These are phyloP conservation scores for Limenitis camilla DNA, from an alignment of 2,888 invertebrate species.

Conservation along the genomic window DNA sequence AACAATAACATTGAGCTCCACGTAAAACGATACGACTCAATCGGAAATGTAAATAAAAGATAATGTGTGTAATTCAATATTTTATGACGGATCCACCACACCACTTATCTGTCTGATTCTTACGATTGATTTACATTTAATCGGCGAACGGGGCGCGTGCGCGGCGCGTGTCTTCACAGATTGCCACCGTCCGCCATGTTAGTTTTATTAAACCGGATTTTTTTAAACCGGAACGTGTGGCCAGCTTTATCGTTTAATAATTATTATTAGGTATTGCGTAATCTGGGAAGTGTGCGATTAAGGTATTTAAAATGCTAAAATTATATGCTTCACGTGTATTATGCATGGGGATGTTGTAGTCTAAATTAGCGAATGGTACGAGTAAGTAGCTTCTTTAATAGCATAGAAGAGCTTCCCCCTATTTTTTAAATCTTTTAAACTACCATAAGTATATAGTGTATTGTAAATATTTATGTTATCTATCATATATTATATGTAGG, in stretches of 20 bases:
- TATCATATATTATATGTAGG: too few relatives aligned
- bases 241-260: constrained; percentile 43
- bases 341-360: too few relatives aligned
- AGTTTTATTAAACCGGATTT: too few relatives aligned
- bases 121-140: constrained; percentile 55
- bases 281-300: constrained; percentile 30
- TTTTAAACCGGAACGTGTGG: constrained; percentile 24
- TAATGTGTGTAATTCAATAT: constrained; percentile 63
- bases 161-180: constrained; percentile 54
- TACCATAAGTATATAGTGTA: too few relatives aligned
- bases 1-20: constrained; percentile 49
- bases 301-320: constrained; percentile 34
- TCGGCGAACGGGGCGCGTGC: constrained; percentile 53
- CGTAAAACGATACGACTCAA: constrained; percentile 62
- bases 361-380: too few relatives aligned
- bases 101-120: constrained; percentile 49
- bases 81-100: constrained; percentile 54
- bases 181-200: constrained; percentile 40
- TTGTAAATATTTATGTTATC: too few relatives aligned
- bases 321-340: constrained; percentile 25
- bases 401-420: too few relatives aligned
- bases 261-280: constrained; percentile 40
- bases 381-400: too few relatives aligned
- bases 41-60: constrained; percentile 68
- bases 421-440: too few relatives aligned